Evolutionary conservation across 35 echinoderm and acorn worm genomes (phyloP).

Genomic region (Apostichopus japonicus): DNA sequence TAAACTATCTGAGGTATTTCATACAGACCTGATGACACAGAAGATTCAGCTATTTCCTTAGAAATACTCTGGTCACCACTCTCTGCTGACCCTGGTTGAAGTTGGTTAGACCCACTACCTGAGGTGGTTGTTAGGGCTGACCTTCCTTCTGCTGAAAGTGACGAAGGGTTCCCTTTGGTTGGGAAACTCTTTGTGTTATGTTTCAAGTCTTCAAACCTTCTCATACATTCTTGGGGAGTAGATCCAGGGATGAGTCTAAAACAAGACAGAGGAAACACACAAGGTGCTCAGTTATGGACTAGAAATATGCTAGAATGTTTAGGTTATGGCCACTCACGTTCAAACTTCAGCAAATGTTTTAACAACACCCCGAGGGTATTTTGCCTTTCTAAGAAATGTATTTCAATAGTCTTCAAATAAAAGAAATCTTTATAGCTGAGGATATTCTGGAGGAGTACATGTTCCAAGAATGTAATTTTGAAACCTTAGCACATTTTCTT

Average conservation of each 20-base stretch:
- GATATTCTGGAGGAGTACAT: too few relatives aligned
- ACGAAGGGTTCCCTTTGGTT: background rate
- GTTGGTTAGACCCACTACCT: background rate
- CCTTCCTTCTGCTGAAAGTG: background rate
- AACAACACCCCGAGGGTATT: too few relatives aligned
- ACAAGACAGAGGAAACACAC: background rate
- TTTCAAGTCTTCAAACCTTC: slow-evolving; percentile 88
- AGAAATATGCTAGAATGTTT: too few relatives aligned
- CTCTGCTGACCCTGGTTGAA: background rate
- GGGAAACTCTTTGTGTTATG: background rate
- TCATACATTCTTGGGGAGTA: slow-evolving; percentile 83
- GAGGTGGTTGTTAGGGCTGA: background rate
- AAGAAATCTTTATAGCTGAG: too few relatives aligned
- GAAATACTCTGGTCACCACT: background rate
- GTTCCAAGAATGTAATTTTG: too few relatives aligned
- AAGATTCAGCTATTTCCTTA: background rate
- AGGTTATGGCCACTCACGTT: too few relatives aligned
- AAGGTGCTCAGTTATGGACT: too few relatives aligned
- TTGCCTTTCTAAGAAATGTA: too few relatives aligned
- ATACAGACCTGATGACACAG: background rate
- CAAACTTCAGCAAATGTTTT: too few relatives aligned
- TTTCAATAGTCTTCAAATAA: too few relatives aligned
- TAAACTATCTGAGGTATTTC: too few relatives aligned
- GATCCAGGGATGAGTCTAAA: slow-evolving; percentile 81
- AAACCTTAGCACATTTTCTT: too few relatives aligned